Conservation (phyloP, 2,888 invertebrate species). For the Perdita meconis region DNA sequence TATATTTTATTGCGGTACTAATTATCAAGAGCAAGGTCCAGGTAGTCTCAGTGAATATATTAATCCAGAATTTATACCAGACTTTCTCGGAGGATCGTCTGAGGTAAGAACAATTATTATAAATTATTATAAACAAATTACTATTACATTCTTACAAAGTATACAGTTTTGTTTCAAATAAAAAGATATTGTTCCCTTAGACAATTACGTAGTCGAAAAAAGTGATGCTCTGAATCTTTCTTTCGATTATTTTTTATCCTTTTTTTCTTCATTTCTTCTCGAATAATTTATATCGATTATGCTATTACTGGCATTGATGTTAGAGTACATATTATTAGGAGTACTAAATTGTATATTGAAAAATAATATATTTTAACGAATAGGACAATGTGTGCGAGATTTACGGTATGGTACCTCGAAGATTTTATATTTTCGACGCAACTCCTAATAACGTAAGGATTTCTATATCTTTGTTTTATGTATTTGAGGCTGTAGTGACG, state of each 20-base stretch:
- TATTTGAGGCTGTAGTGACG: conserved; percentile 47
- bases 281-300: not conserved
- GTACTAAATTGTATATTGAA: conserved; percentile 23
- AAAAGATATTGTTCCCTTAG: not conserved
- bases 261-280: conserved; percentile 1
- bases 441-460: conserved; percentile 79
- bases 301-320: not conserved
- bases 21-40: conserved; percentile 89
- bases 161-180: not conserved
- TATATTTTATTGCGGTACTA: conserved; percentile 95
- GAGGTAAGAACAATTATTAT: conserved; percentile 86
- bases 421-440: conserved; percentile 82
- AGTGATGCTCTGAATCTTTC: not conserved
- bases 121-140: not conserved
- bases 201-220: not conserved
- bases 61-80: conserved; percentile 93
- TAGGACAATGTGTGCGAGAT: conserved; percentile 81
- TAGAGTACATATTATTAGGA: conserved; percentile 12
- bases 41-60: conserved; percentile 95
- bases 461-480: conserved; percentile 54
- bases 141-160: not conserved
- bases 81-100: conserved; percentile 96
- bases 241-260: not conserved
- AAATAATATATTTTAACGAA: conserved; percentile 72
- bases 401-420: conserved; percentile 81